Base-by-base conservation (phyloP, 2,888 invertebrate genomes). In the Andrena praecox region DNA sequence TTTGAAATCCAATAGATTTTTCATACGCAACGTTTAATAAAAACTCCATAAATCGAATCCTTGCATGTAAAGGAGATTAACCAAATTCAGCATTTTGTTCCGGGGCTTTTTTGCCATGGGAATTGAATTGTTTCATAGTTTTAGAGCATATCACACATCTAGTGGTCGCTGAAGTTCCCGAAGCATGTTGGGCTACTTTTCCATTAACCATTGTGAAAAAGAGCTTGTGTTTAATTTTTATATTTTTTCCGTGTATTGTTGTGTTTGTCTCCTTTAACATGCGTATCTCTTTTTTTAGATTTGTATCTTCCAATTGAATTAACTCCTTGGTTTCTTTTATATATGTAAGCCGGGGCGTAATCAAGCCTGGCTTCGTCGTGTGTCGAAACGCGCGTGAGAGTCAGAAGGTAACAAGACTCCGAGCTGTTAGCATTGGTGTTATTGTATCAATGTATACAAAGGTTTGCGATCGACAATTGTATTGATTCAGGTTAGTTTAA, bases 141-240 rank as follows among this genome's bases (percentile, higher is more conserved):
- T 56, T 56, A 56, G 56, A 56, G 20, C 56, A 56, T 56, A 56
- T 56, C 56, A 56, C 56, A 27, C 27, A 56, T 31, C 31, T 31
- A 31, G 31, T 31, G 31, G 31, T 31, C 31, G 31, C 31, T 60
- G 31, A 60, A 60, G 60, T 60, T 33, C 33, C 60, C n/a, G 60
- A 60, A 33, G 60, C 33, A 60, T 33, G 60, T 60, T 60, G 60
- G n/a, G 60, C 60, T 31, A 60, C 59, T 59, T 59, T 59, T 59
- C 59, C 59, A 59, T 59, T 29, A 59, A 59, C 12, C 29, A 59
- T 59, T 27, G 59, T 59, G 16, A 29, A 59, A 59, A 59, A 59
- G 16, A 59, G 59, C 16, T 59, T 59, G 27, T 59, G 59, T 27
- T 59, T 59, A 59, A 59, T 59, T 27, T 24, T 59, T 27, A 59